A percentile compares a stretch with the other conserved stretches of the same genome.
These are phyloP conservation scores for Meleagris gallopavo DNA, from an alignment of 2,113 vertebrate species.

Conservation along the genomic window DNA sequence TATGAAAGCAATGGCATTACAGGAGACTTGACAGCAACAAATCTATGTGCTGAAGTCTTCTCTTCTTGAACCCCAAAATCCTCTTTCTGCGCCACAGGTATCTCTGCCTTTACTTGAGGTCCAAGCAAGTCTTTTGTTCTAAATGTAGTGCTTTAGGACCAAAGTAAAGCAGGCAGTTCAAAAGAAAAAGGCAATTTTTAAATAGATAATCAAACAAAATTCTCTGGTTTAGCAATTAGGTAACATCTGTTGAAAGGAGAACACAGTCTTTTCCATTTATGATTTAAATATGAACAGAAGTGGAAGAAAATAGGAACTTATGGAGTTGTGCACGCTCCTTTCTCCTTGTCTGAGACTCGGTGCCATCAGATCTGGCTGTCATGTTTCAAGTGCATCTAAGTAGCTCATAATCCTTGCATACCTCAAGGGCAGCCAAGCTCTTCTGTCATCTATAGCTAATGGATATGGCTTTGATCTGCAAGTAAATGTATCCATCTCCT, in stretches of 20 bases:
- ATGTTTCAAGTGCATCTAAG: not conserved
- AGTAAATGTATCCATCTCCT: not conserved
- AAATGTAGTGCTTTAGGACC: not conserved
- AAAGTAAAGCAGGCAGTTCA: not conserved
- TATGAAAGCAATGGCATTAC: not conserved
- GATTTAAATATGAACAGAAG: not conserved
- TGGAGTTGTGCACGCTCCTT: not conserved
- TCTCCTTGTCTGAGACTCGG: not conserved
- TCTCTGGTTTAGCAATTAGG: not conserved
- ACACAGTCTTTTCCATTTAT: not conserved
- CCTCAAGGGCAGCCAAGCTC: not conserved
- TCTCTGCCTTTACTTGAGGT: not conserved
- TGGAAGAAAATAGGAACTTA: not conserved
- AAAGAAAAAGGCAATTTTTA: not conserved
- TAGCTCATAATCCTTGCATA: not conserved
- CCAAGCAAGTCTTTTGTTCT: not conserved
- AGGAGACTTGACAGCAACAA: not conserved
- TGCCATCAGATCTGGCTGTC: not conserved
- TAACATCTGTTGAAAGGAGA: not conserved
- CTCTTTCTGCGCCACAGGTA: not conserved
- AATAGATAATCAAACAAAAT: not conserved
- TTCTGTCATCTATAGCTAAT: not conserved
- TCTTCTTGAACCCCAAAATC: not conserved
- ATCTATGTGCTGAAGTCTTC: not conserved
- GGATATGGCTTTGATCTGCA: not conserved